phyloP scores from a whole-genome alignment of 2,113 vertebrate species.

The Hucho hucho region DNA sequence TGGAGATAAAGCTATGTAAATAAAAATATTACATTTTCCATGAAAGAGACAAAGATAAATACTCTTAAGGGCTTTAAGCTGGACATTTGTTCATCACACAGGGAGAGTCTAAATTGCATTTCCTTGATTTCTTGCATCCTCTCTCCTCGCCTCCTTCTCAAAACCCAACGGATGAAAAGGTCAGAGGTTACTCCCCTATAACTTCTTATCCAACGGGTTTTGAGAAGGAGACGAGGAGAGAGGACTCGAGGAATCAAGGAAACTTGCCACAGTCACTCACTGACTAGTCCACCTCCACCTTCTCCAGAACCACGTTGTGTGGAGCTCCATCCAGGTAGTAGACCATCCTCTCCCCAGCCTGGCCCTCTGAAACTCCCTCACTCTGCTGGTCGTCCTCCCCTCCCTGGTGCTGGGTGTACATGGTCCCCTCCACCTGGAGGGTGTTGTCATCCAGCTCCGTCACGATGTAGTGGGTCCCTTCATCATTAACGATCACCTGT shows the following conservation, averaged over 20 bases:
- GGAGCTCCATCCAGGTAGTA: conserved; percentile 82
- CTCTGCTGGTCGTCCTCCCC: conserved; percentile 25
- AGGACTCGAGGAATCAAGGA: too few species aligned
- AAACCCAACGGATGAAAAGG: too few species aligned
- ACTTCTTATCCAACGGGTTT: too few species aligned
- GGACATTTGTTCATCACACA: background rate
- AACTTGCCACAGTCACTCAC: background rate
- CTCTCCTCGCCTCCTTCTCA: too few species aligned
- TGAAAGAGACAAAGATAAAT: background rate
- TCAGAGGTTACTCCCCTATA: too few species aligned
- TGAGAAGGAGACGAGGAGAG: too few species aligned
- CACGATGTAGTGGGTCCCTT: conserved; percentile 95
- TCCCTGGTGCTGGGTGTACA: conserved; percentile 72
- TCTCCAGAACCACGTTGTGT: conserved; percentile 62
- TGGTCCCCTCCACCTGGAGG: conserved; percentile 73
- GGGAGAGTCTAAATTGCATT: background rate
- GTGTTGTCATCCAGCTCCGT: conserved; percentile 86
- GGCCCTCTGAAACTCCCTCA: conserved; percentile 34
- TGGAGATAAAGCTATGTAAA: background rate
- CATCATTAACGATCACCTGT: conserved; percentile 91
- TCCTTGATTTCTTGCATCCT: background rate
- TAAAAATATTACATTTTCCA: background rate
- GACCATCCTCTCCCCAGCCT: conserved; percentile 79
- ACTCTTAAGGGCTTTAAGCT: background rate
- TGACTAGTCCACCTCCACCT: conserved; percentile 22